phyloP scores from a whole-genome alignment of 2,113 vertebrate species.

The Leptobrachium leishanense region DNA sequence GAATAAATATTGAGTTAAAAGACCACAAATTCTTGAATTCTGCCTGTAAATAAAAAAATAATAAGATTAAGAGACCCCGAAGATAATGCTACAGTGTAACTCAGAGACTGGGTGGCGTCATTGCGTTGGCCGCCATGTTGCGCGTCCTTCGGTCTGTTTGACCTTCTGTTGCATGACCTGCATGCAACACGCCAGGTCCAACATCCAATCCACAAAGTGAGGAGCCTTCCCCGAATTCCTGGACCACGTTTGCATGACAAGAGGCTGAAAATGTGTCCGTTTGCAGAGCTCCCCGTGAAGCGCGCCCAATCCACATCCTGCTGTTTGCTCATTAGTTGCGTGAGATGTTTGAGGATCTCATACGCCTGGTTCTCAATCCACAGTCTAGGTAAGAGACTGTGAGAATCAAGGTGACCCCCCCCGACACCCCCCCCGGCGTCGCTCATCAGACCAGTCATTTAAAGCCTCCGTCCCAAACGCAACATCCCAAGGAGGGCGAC shows the following conservation, averaged over 20 bases:
- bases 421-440: constrained; percentile 44
- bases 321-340: constrained; percentile 83
- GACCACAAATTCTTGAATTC: too few relatives aligned
- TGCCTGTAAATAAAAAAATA: too few relatives aligned
- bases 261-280: constrained; percentile 81
- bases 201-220: constrained; percentile 60
- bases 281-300: constrained; percentile 86
- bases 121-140: too few relatives aligned
- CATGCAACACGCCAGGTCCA: constrained; percentile 35
- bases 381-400: constrained; percentile 41
- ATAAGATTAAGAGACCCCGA: too few relatives aligned
- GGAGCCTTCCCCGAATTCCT: constrained; percentile 68
- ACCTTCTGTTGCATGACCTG: constrained; percentile 56
- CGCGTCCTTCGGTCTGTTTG: constrained; percentile 44
- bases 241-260: constrained; percentile 88
- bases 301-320: constrained; percentile 86
- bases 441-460: constrained; percentile 48
- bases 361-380: constrained; percentile 61
- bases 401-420: constrained; percentile 19
- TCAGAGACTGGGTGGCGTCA: too few relatives aligned
- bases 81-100: too few relatives aligned
- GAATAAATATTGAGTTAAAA: too few relatives aligned
- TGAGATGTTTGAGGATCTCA: constrained; percentile 69
- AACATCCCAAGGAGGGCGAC: constrained; percentile 58
- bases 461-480: constrained; percentile 13